Evolutionary conservation across 2,113 vertebrate species (phyloP).

Genomic region (Crotalus viridis): DNA sequence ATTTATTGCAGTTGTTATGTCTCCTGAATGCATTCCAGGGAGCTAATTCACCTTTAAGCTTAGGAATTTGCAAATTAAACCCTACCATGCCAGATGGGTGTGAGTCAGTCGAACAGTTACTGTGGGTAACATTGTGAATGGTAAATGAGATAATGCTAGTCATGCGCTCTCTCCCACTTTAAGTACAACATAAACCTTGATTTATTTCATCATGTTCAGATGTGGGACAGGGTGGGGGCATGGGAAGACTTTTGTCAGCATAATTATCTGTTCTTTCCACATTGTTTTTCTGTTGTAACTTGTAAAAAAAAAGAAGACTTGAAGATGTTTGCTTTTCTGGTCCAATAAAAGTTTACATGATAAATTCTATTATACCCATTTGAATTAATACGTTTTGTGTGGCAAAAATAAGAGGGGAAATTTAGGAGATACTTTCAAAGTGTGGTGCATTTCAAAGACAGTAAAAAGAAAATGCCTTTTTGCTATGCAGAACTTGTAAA

Average conservation of each 20-base stretch:
- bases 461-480: conserved; percentile 3
- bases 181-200: conserved; percentile 36
- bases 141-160: conserved; percentile 60
- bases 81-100: conserved; percentile 24
- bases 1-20: background rate
- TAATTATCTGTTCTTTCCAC: conserved; percentile 60
- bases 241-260: conserved; percentile 56
- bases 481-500: conserved; percentile 22
- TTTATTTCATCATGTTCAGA: conserved; percentile 63
- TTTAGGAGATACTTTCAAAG: background rate
- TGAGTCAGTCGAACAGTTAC: conserved; percentile 47
- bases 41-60: conserved; percentile 3
- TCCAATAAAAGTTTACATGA: conserved; percentile 56
- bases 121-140: conserved; percentile 54
- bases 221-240: conserved; percentile 62
- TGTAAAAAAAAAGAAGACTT: conserved; percentile 41
- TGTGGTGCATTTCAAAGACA: background rate
- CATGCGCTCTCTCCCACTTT: conserved; percentile 53
- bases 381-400: conserved; percentile 25
- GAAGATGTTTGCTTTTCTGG: conserved; percentile 57
- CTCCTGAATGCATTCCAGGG: conserved; percentile 30
- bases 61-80: background rate
- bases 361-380: conserved; percentile 59
- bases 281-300: conserved; percentile 55
- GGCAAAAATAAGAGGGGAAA: background rate